Evolutionary conservation across 1,140 invertebrate genomes (phyloP), one percentile per base, ranked within the genome.

Genomic region (Aphelenchoides fujianensis): DNA sequence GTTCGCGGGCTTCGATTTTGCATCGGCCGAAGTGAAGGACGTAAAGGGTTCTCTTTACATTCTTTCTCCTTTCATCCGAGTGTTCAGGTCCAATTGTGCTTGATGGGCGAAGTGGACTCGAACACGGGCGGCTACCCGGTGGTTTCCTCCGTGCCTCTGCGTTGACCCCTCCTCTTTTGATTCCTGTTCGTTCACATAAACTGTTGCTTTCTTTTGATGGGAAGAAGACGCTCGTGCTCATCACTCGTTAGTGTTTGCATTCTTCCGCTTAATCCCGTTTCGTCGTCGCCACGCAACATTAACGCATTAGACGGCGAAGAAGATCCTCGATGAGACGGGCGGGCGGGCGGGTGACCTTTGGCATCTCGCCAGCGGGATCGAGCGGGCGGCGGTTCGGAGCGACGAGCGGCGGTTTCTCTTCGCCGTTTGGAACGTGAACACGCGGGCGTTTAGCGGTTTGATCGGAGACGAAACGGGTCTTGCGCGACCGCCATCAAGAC

Each of bases 41-140:
- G n/a, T n/a, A n/a, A n/a, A n/a, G n/a, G n/a, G n/a, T n/a, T n/a
- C n/a, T n/a, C n/a, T n/a, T n/a, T n/a, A n/a, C n/a, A n/a, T n/a
- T n/a, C n/a, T n/a, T n/a, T n/a, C n/a, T n/a, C n/a, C n/a, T n/a
- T n/a, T n/a, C n/a, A n/a, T n/a, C n/a, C n/a, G n/a, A n/a, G n/a
- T n/a, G n/a, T 37, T 30, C 27, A 66, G 36, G n/a, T 66, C 16
- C 37, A 37, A 12, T 16, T 66, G 12, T 66, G 28, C 27, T 12
- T 35, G 31, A 32, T 66, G 63, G 16, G 31, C 32, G 59, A 61
- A 61, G 63, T 66, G 2, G 63, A 66, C 2, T 31, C 63, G 12
- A 66, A 66, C n/a, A 66, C 63, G n/a, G 63, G 63, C n/a, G 16
- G 12, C 32, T 36, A 66, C 53, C 27, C 32, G 41, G 23, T 48